A percentile compares a stretch with the other conserved stretches of the same genome.
Evolutionary conservation across 2,797 vertebrate genomes (phyloP).

Genomic region (Sebastes hubbsi): DNA sequence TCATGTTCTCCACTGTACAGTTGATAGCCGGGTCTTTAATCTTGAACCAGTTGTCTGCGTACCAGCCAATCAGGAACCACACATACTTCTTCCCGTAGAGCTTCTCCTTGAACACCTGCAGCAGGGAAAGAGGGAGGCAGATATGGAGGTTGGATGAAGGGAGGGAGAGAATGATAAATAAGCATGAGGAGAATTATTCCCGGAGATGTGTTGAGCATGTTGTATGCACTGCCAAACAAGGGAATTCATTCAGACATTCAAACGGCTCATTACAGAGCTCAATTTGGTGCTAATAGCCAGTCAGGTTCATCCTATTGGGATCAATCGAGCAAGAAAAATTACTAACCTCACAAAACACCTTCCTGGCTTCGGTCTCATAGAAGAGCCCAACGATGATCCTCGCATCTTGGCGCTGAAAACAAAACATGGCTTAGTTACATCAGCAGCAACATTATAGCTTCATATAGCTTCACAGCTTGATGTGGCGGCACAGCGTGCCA

Average conservation of each 20-base stretch:
- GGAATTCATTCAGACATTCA: conserved; percentile 49
- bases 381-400: conserved; percentile 97
- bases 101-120: conserved; percentile 95
- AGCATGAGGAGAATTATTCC: conserved; percentile 46
- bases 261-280: conserved; percentile 45
- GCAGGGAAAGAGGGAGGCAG: background rate
- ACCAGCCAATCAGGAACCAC: conserved; percentile 98
- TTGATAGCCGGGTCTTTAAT: conserved; percentile 94
- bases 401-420: conserved; percentile 90
- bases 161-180: conserved; percentile 31
- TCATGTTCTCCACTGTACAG: conserved; percentile 96
- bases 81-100: conserved; percentile 96
- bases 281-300: conserved; percentile 45
- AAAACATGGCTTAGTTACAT: conserved; percentile 38
- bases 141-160: background rate
- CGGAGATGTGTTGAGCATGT: conserved; percentile 24
- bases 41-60: conserved; percentile 98
- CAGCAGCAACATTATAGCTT: conserved; percentile 20
- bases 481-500: conserved; percentile 25
- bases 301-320: conserved; percentile 37
- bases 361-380: conserved; percentile 95
- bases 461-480: conserved; percentile 30
- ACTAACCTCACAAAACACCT: conserved; percentile 95
- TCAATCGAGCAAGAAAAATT: conserved; percentile 33
- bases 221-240: conserved; percentile 40